Percentiles rank a stretch among this genome's conserved stretches.
Evolutionary conservation across 2,888 invertebrate species (phyloP).

Genomic region (Zygaena filipendulae): DNA sequence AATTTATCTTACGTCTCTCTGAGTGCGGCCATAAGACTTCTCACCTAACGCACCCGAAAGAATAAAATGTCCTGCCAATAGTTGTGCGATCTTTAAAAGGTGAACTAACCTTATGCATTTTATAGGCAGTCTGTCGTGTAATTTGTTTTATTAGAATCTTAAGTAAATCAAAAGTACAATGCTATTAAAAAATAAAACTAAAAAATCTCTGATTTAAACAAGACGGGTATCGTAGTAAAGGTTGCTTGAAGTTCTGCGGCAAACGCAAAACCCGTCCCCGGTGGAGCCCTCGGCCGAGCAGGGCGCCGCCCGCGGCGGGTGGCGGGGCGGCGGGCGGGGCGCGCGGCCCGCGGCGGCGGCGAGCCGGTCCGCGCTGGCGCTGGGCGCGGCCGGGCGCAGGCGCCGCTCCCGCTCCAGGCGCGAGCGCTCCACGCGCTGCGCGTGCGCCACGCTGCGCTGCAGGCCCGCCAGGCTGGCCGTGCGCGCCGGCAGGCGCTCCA

Average conservation of each 20-base stretch:
- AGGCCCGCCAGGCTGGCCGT: constrained; percentile 44
- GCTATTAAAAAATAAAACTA: constrained; percentile 6
- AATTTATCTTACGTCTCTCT: no score
- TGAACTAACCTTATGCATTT: no score
- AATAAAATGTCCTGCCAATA: no score
- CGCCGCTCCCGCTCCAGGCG: constrained; percentile 33
- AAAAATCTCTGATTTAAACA: constrained; percentile 22
- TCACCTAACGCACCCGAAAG: no score
- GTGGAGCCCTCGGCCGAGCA: not conserved
- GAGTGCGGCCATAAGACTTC: no score
- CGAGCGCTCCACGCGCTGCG: constrained; percentile 32
- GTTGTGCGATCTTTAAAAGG: no score
- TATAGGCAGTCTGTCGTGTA: no score
- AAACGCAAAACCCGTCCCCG: constrained; percentile 20
- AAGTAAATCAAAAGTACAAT: no score
- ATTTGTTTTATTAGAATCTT: no score
- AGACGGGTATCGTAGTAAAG: constrained; percentile 38
- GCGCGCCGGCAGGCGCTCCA: constrained; percentile 25
- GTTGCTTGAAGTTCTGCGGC: constrained; percentile 29
- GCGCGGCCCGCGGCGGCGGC: constrained; percentile 30
- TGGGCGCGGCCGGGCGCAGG: constrained; percentile 23
- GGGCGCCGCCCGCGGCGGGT: not conserved
- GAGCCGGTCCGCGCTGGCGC: constrained; percentile 34
- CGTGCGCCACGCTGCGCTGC: constrained; percentile 36
- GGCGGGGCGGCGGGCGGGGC: constrained; percentile 24